Conservation (phyloP, 2,888 invertebrate genomes). For the Drosophila tanythrix region DNA sequence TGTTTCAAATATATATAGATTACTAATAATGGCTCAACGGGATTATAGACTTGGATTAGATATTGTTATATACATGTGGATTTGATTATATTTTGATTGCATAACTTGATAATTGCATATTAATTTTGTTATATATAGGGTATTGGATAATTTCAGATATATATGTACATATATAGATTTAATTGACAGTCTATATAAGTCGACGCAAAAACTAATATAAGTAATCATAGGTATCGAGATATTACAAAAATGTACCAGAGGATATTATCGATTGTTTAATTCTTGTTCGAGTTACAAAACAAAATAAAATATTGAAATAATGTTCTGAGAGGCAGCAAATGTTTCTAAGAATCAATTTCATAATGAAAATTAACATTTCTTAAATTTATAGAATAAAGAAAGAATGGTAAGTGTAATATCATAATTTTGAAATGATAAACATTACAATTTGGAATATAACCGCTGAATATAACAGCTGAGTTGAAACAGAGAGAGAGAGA, state of each 20-base stretch:
- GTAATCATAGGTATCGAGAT: not conserved
- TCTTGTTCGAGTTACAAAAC: not conserved
- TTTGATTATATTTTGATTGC: constrained; percentile 1
- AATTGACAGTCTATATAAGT: not conserved
- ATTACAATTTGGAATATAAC: not conserved
- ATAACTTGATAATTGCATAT: not conserved
- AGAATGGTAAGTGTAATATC: not conserved
- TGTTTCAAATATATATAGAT: constrained; percentile 40
- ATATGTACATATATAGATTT: not conserved
- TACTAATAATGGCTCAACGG: not conserved
- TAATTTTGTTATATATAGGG: constrained; percentile 6
- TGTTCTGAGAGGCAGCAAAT: not conserved
- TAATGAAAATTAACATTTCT: not conserved
- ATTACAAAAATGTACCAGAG: not conserved
- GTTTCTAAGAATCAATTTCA: not conserved
- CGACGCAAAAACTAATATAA: not conserved
- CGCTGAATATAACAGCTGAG: not conserved
- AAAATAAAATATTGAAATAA: not conserved
- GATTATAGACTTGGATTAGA: not conserved
- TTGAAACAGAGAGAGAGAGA: not conserved
- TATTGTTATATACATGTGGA: not conserved
- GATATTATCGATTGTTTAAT: not conserved
- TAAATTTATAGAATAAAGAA: not conserved
- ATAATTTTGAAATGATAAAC: not conserved
- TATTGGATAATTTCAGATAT: constrained; percentile 4